A percentile compares a stretch with the other conserved stretches of the same genome.
These are phyloP conservation scores for Byasa hedistus DNA, from an alignment of 2,888 invertebrate species.

Conservation along the genomic window DNA sequence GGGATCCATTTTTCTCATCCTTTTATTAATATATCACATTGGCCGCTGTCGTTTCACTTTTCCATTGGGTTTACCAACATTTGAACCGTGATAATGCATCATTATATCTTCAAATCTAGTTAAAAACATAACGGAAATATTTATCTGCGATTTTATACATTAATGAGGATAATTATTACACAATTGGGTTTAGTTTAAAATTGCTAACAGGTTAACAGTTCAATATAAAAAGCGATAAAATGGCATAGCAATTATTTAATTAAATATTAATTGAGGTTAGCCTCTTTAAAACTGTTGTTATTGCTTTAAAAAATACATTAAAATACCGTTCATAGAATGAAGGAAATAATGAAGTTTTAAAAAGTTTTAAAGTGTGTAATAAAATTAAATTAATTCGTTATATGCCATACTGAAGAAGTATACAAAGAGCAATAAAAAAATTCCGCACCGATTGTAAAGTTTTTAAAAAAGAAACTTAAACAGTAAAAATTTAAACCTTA, in stretches of 20 bases:
- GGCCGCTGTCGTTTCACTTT: constrained; percentile 61
- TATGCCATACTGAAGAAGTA: too few relatives aligned
- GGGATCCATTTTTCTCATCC: constrained; percentile 68
- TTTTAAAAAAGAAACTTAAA: background rate
- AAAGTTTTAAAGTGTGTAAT: too few relatives aligned
- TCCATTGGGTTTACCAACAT: constrained; percentile 48
- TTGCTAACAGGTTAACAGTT: too few relatives aligned
- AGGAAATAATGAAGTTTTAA: too few relatives aligned
- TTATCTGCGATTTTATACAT: constrained; percentile 28
- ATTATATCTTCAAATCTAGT: constrained; percentile 48
- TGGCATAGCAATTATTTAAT: too few relatives aligned
- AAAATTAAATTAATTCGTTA: too few relatives aligned
- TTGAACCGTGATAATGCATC: constrained; percentile 56
- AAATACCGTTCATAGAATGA: too few relatives aligned
- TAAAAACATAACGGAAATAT: constrained; percentile 53
- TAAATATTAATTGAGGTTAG: too few relatives aligned
- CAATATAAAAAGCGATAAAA: too few relatives aligned
- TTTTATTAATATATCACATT: constrained; percentile 77
- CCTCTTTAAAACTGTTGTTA: too few relatives aligned
- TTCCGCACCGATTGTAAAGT: background rate
- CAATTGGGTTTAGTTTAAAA: background rate
- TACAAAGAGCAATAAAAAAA: too few relatives aligned
- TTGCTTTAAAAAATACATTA: too few relatives aligned
- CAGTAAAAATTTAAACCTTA: background rate
- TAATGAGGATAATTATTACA: background rate